These are phyloP conservation scores for Thymallus thymallus DNA, from an alignment of 2,113 vertebrate genomes.

Conservation along the genomic window DNA sequence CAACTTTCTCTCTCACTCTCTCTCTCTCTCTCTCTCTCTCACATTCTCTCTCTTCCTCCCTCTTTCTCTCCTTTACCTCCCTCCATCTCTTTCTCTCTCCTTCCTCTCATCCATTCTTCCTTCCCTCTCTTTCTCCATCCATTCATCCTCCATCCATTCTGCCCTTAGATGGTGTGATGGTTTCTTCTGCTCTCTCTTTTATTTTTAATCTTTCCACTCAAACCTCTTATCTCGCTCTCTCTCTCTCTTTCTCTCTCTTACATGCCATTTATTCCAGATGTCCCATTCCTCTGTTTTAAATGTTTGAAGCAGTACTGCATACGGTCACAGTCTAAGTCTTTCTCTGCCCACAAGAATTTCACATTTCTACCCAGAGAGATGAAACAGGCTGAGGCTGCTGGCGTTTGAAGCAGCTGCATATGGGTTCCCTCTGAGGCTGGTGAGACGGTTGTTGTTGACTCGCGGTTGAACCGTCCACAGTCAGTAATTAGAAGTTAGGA, in stretches of 20 bases:
- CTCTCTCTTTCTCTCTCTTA: background rate
- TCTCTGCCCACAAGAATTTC: background rate
- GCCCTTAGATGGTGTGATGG: background rate
- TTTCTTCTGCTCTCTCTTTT: background rate
- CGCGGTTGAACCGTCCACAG: background rate
- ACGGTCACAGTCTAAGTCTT: too few species aligned
- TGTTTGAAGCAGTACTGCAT: too few species aligned
- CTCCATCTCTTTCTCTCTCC: background rate
- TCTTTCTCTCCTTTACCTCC: too few species aligned
- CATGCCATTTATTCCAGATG: background rate
- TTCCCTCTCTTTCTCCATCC: background rate
- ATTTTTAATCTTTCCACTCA: background rate
- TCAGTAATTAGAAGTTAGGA: background rate
- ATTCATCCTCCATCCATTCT: background rate
- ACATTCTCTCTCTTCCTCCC: too few species aligned
- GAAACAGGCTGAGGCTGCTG: too few species aligned
- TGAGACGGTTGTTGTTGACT: background rate
- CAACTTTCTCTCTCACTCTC: background rate
- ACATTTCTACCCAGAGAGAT: too few species aligned
- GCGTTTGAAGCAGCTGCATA: background rate
- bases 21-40: background rate
- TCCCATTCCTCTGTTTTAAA: background rate
- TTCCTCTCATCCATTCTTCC: background rate
- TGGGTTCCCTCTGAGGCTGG: background rate
- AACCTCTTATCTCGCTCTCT: background rate